phyloP scores from a whole-genome alignment of 2,797 vertebrate species.

The Dryobates pubescens region DNA sequence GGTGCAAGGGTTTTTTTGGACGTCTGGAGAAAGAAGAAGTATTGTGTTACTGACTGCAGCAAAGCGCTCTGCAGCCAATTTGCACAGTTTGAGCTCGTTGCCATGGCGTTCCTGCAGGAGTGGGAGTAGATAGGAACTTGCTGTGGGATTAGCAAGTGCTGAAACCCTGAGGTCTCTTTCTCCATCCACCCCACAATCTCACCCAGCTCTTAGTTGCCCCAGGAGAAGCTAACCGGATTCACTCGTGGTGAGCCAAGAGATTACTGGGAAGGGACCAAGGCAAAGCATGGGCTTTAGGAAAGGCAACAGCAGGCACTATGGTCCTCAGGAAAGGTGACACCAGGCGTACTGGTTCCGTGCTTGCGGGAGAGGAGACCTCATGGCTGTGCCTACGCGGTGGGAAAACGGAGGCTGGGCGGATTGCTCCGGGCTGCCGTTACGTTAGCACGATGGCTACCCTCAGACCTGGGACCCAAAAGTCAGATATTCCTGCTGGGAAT shows the following conservation, averaged over 20 bases:
- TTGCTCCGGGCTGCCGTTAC: conserved; percentile 14
- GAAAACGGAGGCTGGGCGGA: background rate
- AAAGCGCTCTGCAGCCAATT: conserved; percentile 62
- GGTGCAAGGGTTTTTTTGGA: background rate
- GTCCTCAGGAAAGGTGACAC: background rate
- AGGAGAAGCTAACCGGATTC: background rate
- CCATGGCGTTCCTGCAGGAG: conserved; percentile 41
- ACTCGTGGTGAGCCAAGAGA: background rate
- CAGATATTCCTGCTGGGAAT: conserved; percentile 58
- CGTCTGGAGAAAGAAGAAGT: conserved; percentile 19
- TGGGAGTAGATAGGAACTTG: conserved; percentile 56
- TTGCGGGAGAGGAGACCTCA: background rate
- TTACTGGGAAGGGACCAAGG: background rate
- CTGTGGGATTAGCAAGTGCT: conserved; percentile 48
- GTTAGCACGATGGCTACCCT: conserved; percentile 6
- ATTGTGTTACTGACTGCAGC: conserved; percentile 63
- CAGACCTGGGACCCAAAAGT: conserved; percentile 20
- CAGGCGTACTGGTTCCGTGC: accelerated
- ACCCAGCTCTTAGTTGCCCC: background rate
- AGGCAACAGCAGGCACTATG: background rate
- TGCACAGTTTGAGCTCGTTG: conserved; percentile 62
- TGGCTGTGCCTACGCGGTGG: background rate
- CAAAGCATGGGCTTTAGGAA: background rate
- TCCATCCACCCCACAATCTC: background rate
- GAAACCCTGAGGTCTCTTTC: conserved; percentile 47